Evolutionary conservation across 2,797 vertebrate genomes (phyloP).

Genomic region (Erethizon dorsatum): DNA sequence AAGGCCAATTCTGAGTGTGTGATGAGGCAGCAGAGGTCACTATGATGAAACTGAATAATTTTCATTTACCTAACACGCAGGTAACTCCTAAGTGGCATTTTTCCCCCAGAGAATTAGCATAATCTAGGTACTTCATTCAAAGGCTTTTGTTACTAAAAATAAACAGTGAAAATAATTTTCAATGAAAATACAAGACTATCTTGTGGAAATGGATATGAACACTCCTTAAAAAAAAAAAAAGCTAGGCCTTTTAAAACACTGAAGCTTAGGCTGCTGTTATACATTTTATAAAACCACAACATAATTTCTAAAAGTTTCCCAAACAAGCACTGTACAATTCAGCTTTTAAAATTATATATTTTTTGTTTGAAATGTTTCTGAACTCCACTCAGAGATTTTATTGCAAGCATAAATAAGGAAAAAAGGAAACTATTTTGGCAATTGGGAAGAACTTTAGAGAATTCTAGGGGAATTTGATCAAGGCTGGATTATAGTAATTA

Average conservation of each 20-base stretch:
- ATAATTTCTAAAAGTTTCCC: constrained; percentile 4
- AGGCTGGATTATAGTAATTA: background rate
- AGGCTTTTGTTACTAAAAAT: constrained; percentile 8
- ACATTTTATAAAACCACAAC: constrained; percentile 11
- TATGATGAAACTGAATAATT: background rate
- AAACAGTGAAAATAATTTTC: constrained; percentile 60
- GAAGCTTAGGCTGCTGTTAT: background rate
- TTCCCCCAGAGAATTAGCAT: background rate
- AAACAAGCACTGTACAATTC: background rate
- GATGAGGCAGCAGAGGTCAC: constrained; percentile 14
- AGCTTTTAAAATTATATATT: constrained; percentile 1
- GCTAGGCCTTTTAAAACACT: constrained; percentile 7
- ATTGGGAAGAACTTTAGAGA: constrained; percentile 25
- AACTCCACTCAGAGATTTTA: constrained; percentile 29
- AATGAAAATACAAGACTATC: constrained; percentile 23
- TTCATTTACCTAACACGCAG: constrained; percentile 52
- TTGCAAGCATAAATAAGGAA: constrained; percentile 39
- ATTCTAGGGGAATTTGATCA: background rate
- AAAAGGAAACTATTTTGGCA: constrained; percentile 29
- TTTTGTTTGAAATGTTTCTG: constrained; percentile 26
- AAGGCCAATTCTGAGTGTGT: background rate
- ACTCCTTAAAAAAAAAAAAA: background rate
- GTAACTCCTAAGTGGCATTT: background rate
- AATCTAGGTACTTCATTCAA: background rate
- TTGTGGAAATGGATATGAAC: background rate